These are phyloP conservation scores for Drosophila stalkeri DNA, from an alignment of 2,888 invertebrate genomes.

Conservation along the genomic window DNA sequence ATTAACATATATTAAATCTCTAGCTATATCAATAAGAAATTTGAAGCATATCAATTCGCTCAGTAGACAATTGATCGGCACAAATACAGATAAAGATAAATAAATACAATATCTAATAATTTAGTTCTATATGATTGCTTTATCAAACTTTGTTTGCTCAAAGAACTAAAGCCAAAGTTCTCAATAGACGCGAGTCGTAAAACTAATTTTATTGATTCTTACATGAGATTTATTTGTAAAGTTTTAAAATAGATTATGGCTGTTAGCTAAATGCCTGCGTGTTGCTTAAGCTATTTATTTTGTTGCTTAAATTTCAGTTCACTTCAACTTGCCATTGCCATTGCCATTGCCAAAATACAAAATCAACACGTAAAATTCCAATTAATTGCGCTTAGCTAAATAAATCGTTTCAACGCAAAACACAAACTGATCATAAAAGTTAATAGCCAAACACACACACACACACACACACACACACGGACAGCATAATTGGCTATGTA, in stretches of 20 bases:
- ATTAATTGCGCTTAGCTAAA: slow-evolving; percentile 81
- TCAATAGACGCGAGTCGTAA: neutral
- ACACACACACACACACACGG: slow-evolving; percentile 5
- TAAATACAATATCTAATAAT: neutral
- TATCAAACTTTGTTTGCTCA: neutral
- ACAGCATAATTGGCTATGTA: slow-evolving; percentile 66
- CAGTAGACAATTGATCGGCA: no score
- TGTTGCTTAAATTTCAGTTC: slow-evolving; percentile 9
- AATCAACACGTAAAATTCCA: slow-evolving; percentile 82
- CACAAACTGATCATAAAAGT: slow-evolving; percentile 82
- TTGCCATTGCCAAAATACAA: slow-evolving; percentile 39
- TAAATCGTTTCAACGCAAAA: slow-evolving; percentile 81
- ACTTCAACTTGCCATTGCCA: no score
- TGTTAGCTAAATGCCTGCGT: slow-evolving; percentile 4
- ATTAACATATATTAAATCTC: no score
- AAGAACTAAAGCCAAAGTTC: neutral
- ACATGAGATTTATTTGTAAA: slow-evolving; percentile 2
- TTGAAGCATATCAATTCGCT: no score
- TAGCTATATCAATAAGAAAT: no score
- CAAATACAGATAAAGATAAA: no score
- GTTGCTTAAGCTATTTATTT: neutral
- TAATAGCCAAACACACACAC: slow-evolving; percentile 65
- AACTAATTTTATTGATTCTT: slow-evolving; percentile 2
- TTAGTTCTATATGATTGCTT: neutral
- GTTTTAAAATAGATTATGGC: slow-evolving; percentile 6